phyloP scores from a whole-genome alignment of 2,888 invertebrate species.

The Drosophila nr. fundita region DNA sequence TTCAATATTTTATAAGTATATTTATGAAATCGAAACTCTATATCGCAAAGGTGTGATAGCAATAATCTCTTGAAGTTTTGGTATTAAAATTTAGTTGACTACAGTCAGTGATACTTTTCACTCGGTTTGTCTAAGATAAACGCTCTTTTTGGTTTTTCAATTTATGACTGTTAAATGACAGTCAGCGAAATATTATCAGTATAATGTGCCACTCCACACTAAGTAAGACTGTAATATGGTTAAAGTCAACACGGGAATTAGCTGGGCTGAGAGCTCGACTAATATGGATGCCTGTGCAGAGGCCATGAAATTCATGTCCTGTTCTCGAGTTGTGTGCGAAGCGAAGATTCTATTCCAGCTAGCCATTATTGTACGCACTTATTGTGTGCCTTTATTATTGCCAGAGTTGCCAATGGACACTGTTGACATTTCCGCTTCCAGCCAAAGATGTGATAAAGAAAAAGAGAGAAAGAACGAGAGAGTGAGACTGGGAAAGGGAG shows the following conservation, averaged over 20 bases:
- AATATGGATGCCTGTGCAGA: conserved; percentile 9
- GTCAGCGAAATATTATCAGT: background rate
- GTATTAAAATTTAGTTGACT: no score
- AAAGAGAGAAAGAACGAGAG: background rate
- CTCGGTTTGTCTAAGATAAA: no score
- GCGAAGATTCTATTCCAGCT: conserved; percentile 28
- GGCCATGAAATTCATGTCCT: conserved; percentile 12
- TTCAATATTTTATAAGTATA: background rate
- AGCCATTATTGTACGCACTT: conserved; percentile 58
- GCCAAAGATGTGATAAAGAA: background rate
- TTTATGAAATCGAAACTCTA: background rate
- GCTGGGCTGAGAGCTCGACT: background rate
- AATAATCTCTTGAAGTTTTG: background rate
- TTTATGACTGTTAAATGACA: background rate
- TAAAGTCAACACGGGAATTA: background rate
- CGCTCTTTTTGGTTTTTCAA: no score
- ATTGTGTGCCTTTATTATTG: conserved; percentile 50
- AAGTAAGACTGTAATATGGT: background rate
- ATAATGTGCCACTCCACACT: background rate
- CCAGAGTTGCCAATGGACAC: conserved; percentile 35
- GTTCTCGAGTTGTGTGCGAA: conserved; percentile 22
- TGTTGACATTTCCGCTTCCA: conserved; percentile 66
- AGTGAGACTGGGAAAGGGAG: background rate
- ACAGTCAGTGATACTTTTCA: no score
- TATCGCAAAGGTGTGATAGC: background rate